Base-by-base conservation (phyloP, 2,888 invertebrate species). In the Agrenia bidenticulata region DNA sequence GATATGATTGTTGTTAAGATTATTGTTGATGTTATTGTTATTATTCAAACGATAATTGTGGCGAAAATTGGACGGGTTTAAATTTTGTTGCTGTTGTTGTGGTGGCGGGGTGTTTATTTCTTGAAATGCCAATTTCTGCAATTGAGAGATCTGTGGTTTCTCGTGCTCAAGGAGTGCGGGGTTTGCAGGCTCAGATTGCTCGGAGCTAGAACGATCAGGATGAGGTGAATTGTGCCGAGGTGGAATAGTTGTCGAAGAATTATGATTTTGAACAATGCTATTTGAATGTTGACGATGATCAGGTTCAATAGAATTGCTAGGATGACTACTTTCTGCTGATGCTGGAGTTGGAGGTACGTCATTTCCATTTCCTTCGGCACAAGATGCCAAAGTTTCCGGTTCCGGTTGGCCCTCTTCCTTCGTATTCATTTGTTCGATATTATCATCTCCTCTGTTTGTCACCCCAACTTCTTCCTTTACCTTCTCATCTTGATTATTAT, bases 381-480 rank as follows among this genome's bases (percentile, higher is more conserved):
- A 32, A 63, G 66, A 63, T 53, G 54, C 66, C 64, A 66, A 70
- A 63, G 66, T 70, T 75, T 75, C 73, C 73, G 70, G 69, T 73
- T 75, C 73, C 75, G 67, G 66, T 66, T 66, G 62, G 45, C 54
- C 23, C 65, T 58, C 56, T 41, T 56, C 24, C 15, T 17, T 24
- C 26, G 42, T 19, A 26, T 21, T 27, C 11, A 7, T 21, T 32
- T n/a, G 23, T 39, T 32, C 27, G 24, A 1, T 27, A 13, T 62
- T 42, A 23, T 39, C 37, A 55, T 54, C 67, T 61, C 21, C n/a
- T n/a, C n/a, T n/a, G n/a, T n/a, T 26, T 26, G 15, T 39, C n/a
- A 13, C 58, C 42, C n/a, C 13, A 13, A 13, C 23, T 15, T 53
- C 53, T 17, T 42, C 53, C 17, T 60, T 26, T 4, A 56, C 49